Conservation (phyloP, 2,113 vertebrate genomes). For the Hypomesus transpacificus region DNA sequence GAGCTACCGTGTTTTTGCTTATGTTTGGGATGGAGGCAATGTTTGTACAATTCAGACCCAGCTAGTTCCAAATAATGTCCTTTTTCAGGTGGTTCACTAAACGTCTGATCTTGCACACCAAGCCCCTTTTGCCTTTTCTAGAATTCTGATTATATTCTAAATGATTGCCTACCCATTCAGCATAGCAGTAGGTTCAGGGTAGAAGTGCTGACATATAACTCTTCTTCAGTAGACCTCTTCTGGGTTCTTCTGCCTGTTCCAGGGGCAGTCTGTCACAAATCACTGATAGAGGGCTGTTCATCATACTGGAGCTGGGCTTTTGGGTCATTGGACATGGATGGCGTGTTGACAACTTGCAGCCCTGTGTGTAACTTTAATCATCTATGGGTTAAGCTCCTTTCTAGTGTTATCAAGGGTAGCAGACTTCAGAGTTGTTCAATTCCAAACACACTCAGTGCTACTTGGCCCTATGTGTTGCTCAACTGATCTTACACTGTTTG, state of each 20-base stretch:
- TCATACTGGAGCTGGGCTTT: no score
- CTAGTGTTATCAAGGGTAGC: no score
- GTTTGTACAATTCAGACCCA: background rate
- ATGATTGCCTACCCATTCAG: slow-evolving; percentile 36
- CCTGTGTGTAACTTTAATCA: no score
- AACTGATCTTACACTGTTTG: background rate
- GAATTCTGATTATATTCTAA: slow-evolving; percentile 33
- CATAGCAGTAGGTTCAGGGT: slow-evolving; percentile 30
- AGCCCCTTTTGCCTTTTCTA: slow-evolving; percentile 26
- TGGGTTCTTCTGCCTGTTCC: slow-evolving; percentile 55
- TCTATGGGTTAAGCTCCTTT: no score
- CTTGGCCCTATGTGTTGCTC: background rate
- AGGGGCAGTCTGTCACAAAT: slow-evolving; percentile 26
- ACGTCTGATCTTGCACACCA: background rate
- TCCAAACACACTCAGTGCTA: no score
- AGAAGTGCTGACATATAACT: slow-evolving; percentile 53
- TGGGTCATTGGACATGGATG: no score
- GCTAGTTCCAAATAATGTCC: no score
- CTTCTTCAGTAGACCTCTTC: slow-evolving; percentile 47
- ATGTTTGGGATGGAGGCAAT: background rate
- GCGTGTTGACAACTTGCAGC: no score
- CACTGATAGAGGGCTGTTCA: no score
- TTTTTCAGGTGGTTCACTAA: no score
- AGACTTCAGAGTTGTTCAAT: no score
- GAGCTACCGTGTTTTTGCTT: background rate